phyloP scores from a whole-genome alignment of 2,888 invertebrate species.

The Stratiomys singularior region DNA sequence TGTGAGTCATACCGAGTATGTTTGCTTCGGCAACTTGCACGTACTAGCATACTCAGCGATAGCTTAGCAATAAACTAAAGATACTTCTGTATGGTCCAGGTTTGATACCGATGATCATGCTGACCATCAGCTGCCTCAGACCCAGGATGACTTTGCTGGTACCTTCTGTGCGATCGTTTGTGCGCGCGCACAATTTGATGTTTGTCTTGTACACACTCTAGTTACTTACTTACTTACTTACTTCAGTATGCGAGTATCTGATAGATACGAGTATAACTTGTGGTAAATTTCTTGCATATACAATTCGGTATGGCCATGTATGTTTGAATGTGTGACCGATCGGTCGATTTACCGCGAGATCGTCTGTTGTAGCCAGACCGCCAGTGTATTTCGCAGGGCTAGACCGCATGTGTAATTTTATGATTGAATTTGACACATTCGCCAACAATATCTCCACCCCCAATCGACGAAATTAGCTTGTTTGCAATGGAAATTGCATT shows the following conservation, averaged over 20 bases:
- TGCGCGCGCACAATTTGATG: constrained; percentile 31
- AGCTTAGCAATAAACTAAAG: not conserved
- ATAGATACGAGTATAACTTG: not conserved
- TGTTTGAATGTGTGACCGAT: constrained; percentile 15
- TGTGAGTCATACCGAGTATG: not conserved
- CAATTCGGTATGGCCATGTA: not conserved
- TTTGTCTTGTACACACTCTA: constrained; percentile 34
- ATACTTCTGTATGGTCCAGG: constrained; percentile 12
- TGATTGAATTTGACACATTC: constrained; percentile 55
- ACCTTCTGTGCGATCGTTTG: not conserved
- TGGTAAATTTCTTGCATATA: constrained; percentile 4
- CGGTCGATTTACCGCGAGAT: constrained; percentile 23
- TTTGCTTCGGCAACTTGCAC: not conserved
- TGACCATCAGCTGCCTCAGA: not conserved
- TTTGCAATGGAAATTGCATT: constrained; percentile 55
- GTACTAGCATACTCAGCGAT: not conserved
- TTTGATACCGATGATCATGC: constrained; percentile 2
- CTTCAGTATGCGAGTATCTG: constrained; percentile 7
- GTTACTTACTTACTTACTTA: constrained; percentile 24
- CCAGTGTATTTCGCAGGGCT: constrained; percentile 37
- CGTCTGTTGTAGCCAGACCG: not conserved
- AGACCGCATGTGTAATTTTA: constrained; percentile 54
- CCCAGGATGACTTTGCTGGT: too few species aligned
- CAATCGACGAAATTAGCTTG: constrained; percentile 54
- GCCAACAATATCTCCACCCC: constrained; percentile 46